Evolutionary conservation across 2,888 invertebrate species (phyloP), one percentile per base, ranked within the genome.

Genomic region (Muscina levida): DNA sequence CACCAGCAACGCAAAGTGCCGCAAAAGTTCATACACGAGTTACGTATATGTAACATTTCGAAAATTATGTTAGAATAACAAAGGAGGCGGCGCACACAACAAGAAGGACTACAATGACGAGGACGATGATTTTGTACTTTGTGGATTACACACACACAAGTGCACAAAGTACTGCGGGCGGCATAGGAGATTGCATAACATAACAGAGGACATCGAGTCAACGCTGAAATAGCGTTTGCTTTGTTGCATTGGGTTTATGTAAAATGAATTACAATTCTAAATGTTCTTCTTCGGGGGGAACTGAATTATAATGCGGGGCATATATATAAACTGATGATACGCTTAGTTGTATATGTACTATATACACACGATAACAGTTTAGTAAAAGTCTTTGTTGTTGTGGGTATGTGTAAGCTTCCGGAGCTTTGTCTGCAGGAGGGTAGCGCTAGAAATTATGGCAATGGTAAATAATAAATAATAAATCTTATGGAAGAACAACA

Each of bases 251-350:
- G 53, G 42, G 42, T 42, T 62, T 42, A 13, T 42, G 62, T 10
- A 62, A 62, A 62, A 62, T 62, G 62, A 62, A 62, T 62, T 62
- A 62, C 42, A 62, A 62, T 62, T 39, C 62, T 62, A 39, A 42
- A 62, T 22, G 62, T 62, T 62, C 42, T 56, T 13, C 13, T n/a
- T n/a, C n/a, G n/a, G 57, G 11, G 57, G 17, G 31, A 42, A 62
- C 19, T 62, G 62, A 62, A 62, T 62, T 42, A 62, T 19, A 22
- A 22, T 19, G 39, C 31, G 39, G 39, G 17, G 31, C 57, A 57
- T 4, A 37, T 1, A 59, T 1, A 31, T 13, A 57, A 2, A 57
- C 57, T 53, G 19, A 22, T 44, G 1, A 37, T 15, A 57, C 37
- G 17, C 17, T 48, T 48, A 48, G 15, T n/a, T n/a, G 1, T 48